These are phyloP conservation scores for Archegozetes longisetosus DNA, from an alignment of 1,140 invertebrate species.

Conservation along the genomic window DNA sequence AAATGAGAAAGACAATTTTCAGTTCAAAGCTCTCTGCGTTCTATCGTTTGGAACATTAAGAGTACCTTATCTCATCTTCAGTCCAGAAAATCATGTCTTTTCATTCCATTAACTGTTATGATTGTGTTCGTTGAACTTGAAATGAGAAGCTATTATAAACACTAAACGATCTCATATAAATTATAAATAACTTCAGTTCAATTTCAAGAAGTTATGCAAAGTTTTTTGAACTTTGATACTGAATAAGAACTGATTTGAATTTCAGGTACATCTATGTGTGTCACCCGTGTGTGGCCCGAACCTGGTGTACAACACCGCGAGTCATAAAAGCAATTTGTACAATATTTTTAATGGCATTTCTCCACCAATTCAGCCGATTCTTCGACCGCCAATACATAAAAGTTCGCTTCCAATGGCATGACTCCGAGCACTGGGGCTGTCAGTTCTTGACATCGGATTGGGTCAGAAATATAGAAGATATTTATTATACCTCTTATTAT, in stretches of 20 bases:
- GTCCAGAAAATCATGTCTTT: too few relatives aligned
- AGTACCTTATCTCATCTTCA: too few relatives aligned
- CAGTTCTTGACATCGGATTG: constrained; percentile 62
- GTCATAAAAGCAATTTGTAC: constrained; percentile 56
- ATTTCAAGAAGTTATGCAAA: too few relatives aligned
- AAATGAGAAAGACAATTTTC: too few relatives aligned
- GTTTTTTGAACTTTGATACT: too few relatives aligned
- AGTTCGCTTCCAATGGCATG: constrained; percentile 61
- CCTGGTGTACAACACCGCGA: constrained; percentile 68
- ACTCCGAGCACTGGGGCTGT: constrained; percentile 47
- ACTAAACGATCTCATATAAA: too few relatives aligned
- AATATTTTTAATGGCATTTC: constrained; percentile 51
- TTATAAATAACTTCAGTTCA: too few relatives aligned
- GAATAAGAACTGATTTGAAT: constrained; percentile 45
- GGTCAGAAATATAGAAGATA: constrained; percentile 54
- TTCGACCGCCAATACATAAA: constrained; percentile 45
- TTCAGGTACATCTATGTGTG: constrained; percentile 72
- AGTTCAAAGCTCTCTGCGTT: too few relatives aligned
- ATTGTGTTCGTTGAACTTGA: too few relatives aligned
- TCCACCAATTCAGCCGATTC: constrained; percentile 61
- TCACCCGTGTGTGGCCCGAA: constrained; percentile 61
- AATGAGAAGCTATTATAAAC: too few relatives aligned
- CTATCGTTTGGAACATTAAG: too few relatives aligned
- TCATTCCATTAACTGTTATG: too few relatives aligned
- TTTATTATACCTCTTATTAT: constrained; percentile 63